phyloP scores from a whole-genome alignment of 2,113 vertebrate species.

The Tamias sibiricus region DNA sequence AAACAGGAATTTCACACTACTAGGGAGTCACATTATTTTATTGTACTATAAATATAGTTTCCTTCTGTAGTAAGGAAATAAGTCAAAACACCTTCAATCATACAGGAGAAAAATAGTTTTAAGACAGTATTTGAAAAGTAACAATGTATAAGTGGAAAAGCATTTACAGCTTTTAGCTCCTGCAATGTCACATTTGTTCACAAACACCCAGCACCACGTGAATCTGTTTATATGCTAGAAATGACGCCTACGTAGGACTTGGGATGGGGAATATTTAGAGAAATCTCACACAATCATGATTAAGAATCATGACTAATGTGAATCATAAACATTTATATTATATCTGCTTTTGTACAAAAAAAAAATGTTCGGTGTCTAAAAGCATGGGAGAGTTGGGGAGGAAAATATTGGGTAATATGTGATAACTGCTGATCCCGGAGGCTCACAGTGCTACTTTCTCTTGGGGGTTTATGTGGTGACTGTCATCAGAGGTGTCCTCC shows the following conservation, averaged over 20 bases:
- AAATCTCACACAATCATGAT: conserved; percentile 13
- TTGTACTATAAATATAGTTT: neutral
- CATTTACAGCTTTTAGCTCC: neutral
- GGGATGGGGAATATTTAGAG: neutral
- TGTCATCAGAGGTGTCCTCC: neutral
- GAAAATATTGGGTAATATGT: neutral
- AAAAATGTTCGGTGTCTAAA: neutral
- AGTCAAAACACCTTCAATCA: neutral
- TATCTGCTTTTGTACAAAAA: neutral
- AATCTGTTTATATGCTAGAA: neutral
- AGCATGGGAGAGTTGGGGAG: neutral
- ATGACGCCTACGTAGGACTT: neutral
- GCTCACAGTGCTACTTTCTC: neutral
- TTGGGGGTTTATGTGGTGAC: neutral
- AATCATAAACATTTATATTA: conserved; percentile 23
- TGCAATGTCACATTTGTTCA: conserved; percentile 11
- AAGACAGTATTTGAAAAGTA: conserved; percentile 68
- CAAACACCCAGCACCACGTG: neutral
- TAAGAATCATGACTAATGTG: neutral
- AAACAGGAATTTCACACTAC: neutral
- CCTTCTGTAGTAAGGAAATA: neutral
- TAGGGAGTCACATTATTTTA: neutral
- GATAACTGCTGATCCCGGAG: neutral
- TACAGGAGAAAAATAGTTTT: conserved; percentile 49
- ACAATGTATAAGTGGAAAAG: neutral